Evolutionary conservation across 2,888 invertebrate species (phyloP), one percentile per base, ranked within the genome.

Genomic region (Rhabditoides inermis): DNA sequence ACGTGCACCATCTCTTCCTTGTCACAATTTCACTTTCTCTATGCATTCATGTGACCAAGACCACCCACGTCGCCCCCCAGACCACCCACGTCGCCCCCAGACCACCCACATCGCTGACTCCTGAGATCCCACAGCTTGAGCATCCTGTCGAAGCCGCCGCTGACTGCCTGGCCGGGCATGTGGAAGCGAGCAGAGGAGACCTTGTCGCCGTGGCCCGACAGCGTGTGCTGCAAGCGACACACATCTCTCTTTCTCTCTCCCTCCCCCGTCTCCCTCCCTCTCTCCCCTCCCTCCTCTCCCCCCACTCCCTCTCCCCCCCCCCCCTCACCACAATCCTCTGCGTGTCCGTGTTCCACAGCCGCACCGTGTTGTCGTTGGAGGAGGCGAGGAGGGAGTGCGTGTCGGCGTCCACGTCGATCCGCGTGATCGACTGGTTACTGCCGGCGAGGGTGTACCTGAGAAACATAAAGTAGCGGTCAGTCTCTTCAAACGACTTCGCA

Each of bases 91-190:
- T 15, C 18, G 30, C 7, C 5, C 12, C 5, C 30, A 20, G 26
- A 32, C 39, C 18, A 49, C 58, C 37, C 79, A 85, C 90, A 90
- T 53, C 88, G 85, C 79, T 87, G 85, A 81, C 88, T 88, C 71
- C 88, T 84, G 44, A 95, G 84, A 81, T 99, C 98, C 95, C 95
- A 99, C 76, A 95, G 86, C 83, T 95, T 98, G 55, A 99, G 82
- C 28, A 95, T 95, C 63, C 95, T 84, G 81, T 98, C 98, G 81
- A 92, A 88, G 79, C 94, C 92, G 61, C 98, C 98, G 32, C 92
- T 90, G 55, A 94, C 91, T 55, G 56, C 60, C 0, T 57, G 52
- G 18, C 53, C 30, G 2, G 51, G 45, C 27, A 51, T 87, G 67
- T 94, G 85, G 80, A 92, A 92, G 80, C 89, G 89, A 32, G 94